Evolutionary conservation across 1,140 invertebrate species (phyloP).

Genomic region (Drosophila subobscura): DNA sequence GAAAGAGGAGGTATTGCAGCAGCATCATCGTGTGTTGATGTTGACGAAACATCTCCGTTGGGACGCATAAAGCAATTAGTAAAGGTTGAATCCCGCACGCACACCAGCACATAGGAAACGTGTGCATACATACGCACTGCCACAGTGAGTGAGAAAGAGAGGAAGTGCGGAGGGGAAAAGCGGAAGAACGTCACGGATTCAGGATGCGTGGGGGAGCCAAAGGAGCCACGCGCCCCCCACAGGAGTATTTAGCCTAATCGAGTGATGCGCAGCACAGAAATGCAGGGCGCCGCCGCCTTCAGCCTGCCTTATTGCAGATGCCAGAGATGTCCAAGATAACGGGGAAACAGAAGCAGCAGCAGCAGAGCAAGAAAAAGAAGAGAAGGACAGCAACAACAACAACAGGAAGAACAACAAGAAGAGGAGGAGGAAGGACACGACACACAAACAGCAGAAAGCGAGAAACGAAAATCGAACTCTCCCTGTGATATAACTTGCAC

Average conservation of each 20-base stretch:
- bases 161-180: conserved; percentile 1
- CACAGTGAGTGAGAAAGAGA: conserved; percentile 17
- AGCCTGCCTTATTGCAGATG: conserved; percentile 43
- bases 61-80: conserved; percentile 80
- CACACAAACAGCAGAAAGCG: conserved; percentile 27
- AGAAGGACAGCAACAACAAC: conserved; percentile 29
- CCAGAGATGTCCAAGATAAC: conserved; percentile 61
- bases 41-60: conserved; percentile 78
- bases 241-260: conserved; percentile 74
- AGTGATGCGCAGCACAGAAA: conserved; percentile 51
- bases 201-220: conserved; percentile 58
- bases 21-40: conserved; percentile 60
- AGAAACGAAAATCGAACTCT: conserved; percentile 71
- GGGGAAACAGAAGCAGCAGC: conserved; percentile 22
- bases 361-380: conserved; percentile 15
- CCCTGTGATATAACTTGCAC: conserved; percentile 83
- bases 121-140: conserved; percentile 27
- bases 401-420: conserved; percentile 35
- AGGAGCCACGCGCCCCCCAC: conserved; percentile 35
- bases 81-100: conserved; percentile 57
- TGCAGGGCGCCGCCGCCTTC: conserved; percentile 38
- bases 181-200: conserved; percentile 8
- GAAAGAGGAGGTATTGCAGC: conserved; percentile 14
- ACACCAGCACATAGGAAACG: conserved; percentile 7
- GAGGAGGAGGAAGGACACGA: conserved; percentile 22